These are phyloP conservation scores for Phymorhynchus buccinoides DNA, from an alignment of 1,140 invertebrate species.

Conservation along the genomic window DNA sequence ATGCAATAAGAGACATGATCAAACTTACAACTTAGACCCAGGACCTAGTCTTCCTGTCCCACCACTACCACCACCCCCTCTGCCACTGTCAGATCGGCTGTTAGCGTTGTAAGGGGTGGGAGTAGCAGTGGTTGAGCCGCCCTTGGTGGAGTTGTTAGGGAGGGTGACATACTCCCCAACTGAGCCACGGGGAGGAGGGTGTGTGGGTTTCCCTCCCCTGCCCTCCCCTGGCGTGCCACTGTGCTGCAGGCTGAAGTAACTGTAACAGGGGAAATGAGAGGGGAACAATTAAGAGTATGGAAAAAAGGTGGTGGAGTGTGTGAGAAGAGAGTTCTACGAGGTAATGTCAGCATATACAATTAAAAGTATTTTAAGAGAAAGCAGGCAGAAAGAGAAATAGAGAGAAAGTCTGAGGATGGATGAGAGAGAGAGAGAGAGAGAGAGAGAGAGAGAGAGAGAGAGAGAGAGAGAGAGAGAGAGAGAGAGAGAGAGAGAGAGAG, in stretches of 20 bases:
- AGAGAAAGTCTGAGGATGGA: not conserved
- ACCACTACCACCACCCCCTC: slow-evolving; percentile 6
- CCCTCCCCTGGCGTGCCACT: not conserved
- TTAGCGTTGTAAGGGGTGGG: not conserved
- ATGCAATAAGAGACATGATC: too few relatives aligned
- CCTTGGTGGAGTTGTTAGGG: slow-evolving; percentile 38
- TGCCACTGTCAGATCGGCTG: not conserved
- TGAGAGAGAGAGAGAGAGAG: not conserved
- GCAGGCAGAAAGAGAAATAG: not conserved
- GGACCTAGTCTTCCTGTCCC: slow-evolving; percentile 12
- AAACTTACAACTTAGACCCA: slow-evolving; percentile 27
- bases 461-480: not conserved
- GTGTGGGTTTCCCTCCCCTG: not conserved
- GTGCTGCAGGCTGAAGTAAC: slow-evolving; percentile 6
- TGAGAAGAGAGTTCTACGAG: not conserved
- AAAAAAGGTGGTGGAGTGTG: not conserved
- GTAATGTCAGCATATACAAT: not conserved
- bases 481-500: not conserved
- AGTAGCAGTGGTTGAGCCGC: slow-evolving; percentile 5
- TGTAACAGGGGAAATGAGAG: not conserved
- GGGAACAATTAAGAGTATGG: not conserved
- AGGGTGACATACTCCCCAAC: slow-evolving; percentile 49
- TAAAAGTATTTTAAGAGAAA: not conserved
- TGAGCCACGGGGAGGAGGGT: slow-evolving; percentile 16
- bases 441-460: too few relatives aligned